phyloP scores from a whole-genome alignment of 2,888 invertebrate species.

The Diadromus collaris region DNA sequence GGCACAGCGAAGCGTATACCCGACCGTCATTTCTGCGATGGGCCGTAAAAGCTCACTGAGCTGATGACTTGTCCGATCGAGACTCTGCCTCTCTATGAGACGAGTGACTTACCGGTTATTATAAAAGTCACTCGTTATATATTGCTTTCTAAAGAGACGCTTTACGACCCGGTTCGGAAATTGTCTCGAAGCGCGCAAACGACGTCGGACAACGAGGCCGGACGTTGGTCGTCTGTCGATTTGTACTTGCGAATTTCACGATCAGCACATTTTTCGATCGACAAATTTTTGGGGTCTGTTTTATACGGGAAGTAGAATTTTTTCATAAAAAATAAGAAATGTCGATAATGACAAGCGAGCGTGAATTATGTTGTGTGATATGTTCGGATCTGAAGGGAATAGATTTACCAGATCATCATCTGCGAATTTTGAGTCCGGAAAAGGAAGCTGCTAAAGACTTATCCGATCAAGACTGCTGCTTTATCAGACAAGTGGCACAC shows the following conservation, averaged over 20 bases:
- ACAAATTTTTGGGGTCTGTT: too few relatives aligned
- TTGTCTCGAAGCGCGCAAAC: neutral
- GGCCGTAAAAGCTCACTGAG: constrained; percentile 53
- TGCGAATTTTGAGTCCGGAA: constrained; percentile 42
- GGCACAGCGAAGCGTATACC: constrained; percentile 7
- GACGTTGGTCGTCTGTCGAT: neutral
- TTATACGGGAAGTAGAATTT: too few relatives aligned
- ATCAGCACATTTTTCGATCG: neutral
- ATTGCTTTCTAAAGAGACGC: constrained; percentile 15
- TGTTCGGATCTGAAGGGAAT: too few relatives aligned
- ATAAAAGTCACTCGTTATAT: constrained; percentile 44
- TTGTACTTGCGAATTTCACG: neutral
- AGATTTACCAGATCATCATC: too few relatives aligned
- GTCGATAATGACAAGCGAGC: too few relatives aligned
- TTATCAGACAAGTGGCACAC: constrained; percentile 51
- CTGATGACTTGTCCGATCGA: constrained; percentile 55
- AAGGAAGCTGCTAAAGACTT: constrained; percentile 55
- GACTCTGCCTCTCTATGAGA: constrained; percentile 31
- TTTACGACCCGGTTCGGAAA: constrained; percentile 9
- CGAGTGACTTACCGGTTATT: constrained; percentile 53
- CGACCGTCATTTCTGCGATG: constrained; percentile 20
- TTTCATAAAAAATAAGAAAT: too few relatives aligned
- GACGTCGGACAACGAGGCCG: neutral
- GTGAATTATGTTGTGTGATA: too few relatives aligned
- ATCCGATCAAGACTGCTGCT: constrained; percentile 38